These are phyloP conservation scores for Sinonovacula constricta DNA, from an alignment of 1,140 invertebrate genomes.

Conservation along the genomic window DNA sequence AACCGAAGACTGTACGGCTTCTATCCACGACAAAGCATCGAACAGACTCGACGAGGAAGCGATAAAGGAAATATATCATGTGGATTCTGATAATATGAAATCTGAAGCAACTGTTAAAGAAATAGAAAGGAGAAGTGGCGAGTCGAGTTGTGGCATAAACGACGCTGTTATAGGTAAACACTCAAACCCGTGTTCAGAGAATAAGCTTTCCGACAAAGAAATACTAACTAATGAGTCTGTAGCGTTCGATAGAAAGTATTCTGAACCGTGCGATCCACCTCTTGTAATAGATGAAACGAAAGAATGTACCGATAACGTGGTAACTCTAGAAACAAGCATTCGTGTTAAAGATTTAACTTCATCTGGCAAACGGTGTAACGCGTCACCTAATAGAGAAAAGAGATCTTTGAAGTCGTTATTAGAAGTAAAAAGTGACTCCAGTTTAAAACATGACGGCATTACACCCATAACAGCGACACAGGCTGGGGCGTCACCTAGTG, in stretches of 20 bases:
- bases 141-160: background rate
- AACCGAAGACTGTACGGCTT: slow-evolving; percentile 36
- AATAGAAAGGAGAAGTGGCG: background rate
- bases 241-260: too few relatives aligned
- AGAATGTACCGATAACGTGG: background rate
- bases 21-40: slow-evolving; percentile 4
- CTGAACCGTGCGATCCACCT: background rate
- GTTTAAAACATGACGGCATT: too few relatives aligned
- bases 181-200: background rate
- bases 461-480: too few relatives aligned
- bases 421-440: background rate
- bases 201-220: background rate
- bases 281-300: background rate
- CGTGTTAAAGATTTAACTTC: too few relatives aligned
- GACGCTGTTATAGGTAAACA: background rate
- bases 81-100: background rate
- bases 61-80: background rate
- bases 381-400: background rate
- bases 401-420: background rate
- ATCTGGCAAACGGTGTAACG: too few relatives aligned
- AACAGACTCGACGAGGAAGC: background rate
- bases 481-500: too few relatives aligned
- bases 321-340: background rate
- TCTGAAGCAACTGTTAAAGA: background rate
- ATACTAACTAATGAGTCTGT: background rate